A percentile compares a stretch with the other conserved stretches of the same genome.
phyloP scores from a whole-genome alignment of 2,888 invertebrate species.

The Drosophila conformis region DNA sequence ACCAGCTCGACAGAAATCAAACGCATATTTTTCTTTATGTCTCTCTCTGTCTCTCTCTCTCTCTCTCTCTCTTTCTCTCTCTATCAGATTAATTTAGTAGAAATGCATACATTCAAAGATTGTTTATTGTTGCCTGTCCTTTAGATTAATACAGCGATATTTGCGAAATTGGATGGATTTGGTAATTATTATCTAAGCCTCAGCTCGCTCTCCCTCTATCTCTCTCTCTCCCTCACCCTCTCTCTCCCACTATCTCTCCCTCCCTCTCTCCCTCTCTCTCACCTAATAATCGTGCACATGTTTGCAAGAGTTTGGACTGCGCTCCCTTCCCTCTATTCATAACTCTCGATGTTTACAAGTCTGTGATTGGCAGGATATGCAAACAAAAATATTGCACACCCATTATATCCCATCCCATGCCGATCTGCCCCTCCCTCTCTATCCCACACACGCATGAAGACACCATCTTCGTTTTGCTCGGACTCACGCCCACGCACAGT shows the following conservation, averaged over 20 bases:
- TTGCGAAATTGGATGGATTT: not conserved
- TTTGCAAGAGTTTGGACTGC: not conserved
- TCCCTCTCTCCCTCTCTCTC: not conserved
- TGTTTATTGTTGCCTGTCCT: not conserved
- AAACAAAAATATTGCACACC: slow-evolving; percentile 11
- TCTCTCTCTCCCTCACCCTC: too few species aligned
- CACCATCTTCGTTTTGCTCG: slow-evolving; percentile 30
- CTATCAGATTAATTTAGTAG: not conserved
- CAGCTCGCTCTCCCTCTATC: not conserved
- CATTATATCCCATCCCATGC: not conserved
- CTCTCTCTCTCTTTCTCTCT: not conserved
- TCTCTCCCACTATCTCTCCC: not conserved
- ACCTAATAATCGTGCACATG: not conserved
- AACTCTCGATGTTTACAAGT: not conserved
- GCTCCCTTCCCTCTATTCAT: not conserved
- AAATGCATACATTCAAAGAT: not conserved
- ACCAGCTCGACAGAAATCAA: slow-evolving; percentile 5
- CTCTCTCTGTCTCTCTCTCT: not conserved
- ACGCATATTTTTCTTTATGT: not conserved
- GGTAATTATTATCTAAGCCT: not conserved
- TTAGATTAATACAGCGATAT: not conserved
- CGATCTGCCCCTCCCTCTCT: not conserved
- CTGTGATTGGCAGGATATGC: slow-evolving; percentile 54
- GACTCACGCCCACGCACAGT: slow-evolving; percentile 58
- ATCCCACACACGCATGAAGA: slow-evolving; percentile 1